A percentile compares a stretch with the other conserved stretches of the same genome.
phyloP scores from a whole-genome alignment of 2,113 vertebrate species.

The Anser brachyrhynchus region DNA sequence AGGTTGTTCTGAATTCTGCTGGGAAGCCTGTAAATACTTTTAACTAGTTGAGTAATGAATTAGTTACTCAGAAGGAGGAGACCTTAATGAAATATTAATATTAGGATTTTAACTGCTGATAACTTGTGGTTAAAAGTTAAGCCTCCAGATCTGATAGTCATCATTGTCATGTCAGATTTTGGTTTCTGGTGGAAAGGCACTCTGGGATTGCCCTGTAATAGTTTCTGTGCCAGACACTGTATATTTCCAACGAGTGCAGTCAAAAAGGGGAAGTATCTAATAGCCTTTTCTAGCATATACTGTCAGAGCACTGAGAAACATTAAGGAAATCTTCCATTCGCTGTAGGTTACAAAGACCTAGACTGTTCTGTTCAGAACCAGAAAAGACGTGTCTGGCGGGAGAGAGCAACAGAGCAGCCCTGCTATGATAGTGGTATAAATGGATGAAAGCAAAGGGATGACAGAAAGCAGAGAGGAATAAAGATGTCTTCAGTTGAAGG shows the following conservation, averaged over 20 bases:
- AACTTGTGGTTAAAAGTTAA: neutral
- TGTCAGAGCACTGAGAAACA: neutral
- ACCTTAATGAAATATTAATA: neutral
- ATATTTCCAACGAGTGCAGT: neutral
- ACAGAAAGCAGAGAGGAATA: neutral
- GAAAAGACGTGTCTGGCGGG: neutral
- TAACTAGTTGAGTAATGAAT: neutral
- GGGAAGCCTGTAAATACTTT: neutral
- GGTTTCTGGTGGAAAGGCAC: neutral
- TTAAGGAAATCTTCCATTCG: neutral
- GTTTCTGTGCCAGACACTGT: neutral
- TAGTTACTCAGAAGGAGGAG: neutral
- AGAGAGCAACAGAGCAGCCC: neutral
- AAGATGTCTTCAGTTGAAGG: neutral
- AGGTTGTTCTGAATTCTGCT: neutral
- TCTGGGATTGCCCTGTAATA: neutral
- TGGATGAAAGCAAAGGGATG: neutral
- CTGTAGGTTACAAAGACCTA: neutral
- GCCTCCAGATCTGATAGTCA: neutral
- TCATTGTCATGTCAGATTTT: neutral
- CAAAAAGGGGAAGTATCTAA: neutral
- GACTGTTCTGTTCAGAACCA: neutral
- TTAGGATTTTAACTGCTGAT: neutral
- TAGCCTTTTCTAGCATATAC: neutral
- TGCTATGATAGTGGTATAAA: neutral